Evolutionary conservation across 2,888 invertebrate genomes (phyloP).

Genomic region (Drosophila tanythrix): DNA sequence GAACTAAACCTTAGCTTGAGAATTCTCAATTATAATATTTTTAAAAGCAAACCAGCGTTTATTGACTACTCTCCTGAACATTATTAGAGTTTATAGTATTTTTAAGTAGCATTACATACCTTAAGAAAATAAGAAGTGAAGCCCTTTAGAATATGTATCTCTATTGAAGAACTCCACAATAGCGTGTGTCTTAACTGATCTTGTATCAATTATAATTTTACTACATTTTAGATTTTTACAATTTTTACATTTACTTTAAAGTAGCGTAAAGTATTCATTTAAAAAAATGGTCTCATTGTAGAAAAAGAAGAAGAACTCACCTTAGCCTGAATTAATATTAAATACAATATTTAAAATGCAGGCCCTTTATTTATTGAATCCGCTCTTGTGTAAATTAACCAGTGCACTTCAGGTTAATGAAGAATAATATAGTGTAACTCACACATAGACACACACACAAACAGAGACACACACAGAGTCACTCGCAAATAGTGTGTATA

Average conservation of each 20-base stretch:
- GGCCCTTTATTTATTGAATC: background rate
- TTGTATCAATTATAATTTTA: background rate
- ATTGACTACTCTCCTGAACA: background rate
- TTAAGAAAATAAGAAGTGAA: background rate
- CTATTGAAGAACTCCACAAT: background rate
- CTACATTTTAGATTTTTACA: background rate
- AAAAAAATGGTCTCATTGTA: background rate
- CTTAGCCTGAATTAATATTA: background rate
- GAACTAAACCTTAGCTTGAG: background rate
- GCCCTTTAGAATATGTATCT: background rate
- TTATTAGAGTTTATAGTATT: background rate
- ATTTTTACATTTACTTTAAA: background rate
- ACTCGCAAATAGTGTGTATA: slow-evolving; percentile 18
- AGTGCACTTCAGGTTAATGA: slow-evolving; percentile 49
- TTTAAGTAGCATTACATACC: background rate
- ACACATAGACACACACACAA: slow-evolving; percentile 24
- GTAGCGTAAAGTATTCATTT: background rate
- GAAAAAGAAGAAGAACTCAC: background rate
- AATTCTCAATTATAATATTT: background rate
- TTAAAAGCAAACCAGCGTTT: background rate
- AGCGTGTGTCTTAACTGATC: no score
- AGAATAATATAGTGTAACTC: slow-evolving; percentile 26
- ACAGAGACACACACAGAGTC: background rate
- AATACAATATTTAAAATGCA: background rate
- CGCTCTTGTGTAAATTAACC: slow-evolving; percentile 22